These are phyloP conservation scores for Sebastes reedi DNA, from an alignment of 2,797 vertebrate genomes.

Conservation along the genomic window DNA sequence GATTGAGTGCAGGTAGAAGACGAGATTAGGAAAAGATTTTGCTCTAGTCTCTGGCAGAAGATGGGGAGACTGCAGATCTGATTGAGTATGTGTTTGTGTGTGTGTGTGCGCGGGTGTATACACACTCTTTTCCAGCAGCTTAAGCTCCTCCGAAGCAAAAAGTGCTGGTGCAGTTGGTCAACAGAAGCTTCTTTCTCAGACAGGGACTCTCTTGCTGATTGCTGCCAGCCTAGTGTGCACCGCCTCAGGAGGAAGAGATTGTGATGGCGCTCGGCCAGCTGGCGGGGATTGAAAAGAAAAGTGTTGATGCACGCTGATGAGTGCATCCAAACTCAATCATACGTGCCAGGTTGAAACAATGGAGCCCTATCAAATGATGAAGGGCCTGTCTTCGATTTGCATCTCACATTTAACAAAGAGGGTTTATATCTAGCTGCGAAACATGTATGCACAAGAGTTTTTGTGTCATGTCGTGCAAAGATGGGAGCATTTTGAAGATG, in stretches of 20 bases:
- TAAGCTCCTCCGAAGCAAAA: constrained; percentile 82
- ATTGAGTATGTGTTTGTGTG: neutral
- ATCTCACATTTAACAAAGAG: constrained; percentile 15
- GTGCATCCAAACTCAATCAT: constrained; percentile 30
- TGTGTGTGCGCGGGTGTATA: constrained; percentile 3
- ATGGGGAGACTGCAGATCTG: neutral
- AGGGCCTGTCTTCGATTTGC: neutral
- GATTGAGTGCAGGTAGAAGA: constrained; percentile 4
- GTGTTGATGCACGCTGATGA: constrained; percentile 2
- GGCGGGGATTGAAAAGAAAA: constrained; percentile 47
- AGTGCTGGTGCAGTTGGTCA: constrained; percentile 75
- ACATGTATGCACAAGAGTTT: neutral
- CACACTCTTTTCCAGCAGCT: constrained; percentile 87
- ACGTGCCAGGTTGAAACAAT: constrained; percentile 52
- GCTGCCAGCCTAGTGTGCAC: constrained; percentile 84
- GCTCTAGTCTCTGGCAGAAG: constrained; percentile 1
- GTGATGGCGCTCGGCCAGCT: constrained; percentile 88
- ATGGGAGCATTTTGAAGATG: neutral
- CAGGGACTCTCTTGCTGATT: constrained; percentile 64
- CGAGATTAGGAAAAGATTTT: constrained; percentile 26
- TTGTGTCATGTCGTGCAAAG: neutral
- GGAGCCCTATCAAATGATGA: constrained; percentile 10
- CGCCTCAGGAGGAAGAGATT: constrained; percentile 78
- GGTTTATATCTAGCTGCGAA: constrained; percentile 11
- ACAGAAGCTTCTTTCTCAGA: constrained; percentile 79